phyloP scores from a whole-genome alignment of 2,888 invertebrate genomes.

The Drosophila yooni region DNA sequence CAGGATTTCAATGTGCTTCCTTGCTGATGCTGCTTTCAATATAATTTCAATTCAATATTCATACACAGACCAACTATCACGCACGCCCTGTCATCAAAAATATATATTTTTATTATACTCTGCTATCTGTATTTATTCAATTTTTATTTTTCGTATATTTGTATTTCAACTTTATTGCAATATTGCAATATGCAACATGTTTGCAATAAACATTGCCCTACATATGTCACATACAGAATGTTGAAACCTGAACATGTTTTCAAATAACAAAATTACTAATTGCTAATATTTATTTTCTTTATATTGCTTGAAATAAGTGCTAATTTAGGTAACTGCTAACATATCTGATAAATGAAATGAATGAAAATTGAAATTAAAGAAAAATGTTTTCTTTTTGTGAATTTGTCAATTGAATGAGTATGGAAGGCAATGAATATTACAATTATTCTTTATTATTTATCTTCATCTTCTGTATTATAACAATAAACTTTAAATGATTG shows the following conservation, averaged over 20 bases:
- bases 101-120: slow-evolving; percentile 43
- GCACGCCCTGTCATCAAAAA: slow-evolving; percentile 4
- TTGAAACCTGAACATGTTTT: slow-evolving; percentile 5
- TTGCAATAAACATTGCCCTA: slow-evolving; percentile 38
- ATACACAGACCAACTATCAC: slow-evolving; percentile 13
- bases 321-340: too few relatives aligned
- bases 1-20: slow-evolving; percentile 45
- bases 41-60: slow-evolving; percentile 66
- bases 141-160: slow-evolving; percentile 5
- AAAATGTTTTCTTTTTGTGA: background rate
- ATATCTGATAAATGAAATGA: too few relatives aligned
- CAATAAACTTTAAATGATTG: background rate
- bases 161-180: slow-evolving; percentile 19
- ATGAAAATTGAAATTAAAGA: background rate
- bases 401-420: background rate
- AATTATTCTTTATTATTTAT: background rate
- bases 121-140: slow-evolving; percentile 11
- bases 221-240: slow-evolving; percentile 1
- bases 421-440: background rate
- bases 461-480: background rate
- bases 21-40: slow-evolving; percentile 55
- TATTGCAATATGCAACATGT: slow-evolving; percentile 52
- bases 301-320: background rate
- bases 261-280: slow-evolving; percentile 9
- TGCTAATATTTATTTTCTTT: background rate